Conservation (phyloP, 2,797 vertebrate genomes). For the Gouania willdenowi region DNA sequence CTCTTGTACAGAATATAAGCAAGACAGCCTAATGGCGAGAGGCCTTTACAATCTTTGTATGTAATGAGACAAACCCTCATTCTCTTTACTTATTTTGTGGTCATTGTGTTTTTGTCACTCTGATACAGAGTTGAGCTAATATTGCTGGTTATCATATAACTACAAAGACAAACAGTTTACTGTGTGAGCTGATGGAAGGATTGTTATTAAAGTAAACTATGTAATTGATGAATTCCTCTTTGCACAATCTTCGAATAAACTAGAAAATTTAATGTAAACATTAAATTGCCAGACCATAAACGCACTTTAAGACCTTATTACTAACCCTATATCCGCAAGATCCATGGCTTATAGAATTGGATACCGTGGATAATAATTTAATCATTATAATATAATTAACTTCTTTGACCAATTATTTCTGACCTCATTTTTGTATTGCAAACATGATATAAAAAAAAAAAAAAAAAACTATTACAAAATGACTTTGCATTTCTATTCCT, state of each 20-base stretch:
- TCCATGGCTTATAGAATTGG: no score
- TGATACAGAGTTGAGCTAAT: conserved; percentile 44
- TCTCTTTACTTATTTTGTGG: conserved; percentile 15
- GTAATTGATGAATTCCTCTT: conserved; percentile 43
- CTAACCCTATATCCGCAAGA: no score
- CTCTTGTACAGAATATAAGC: no score
- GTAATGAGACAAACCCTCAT: conserved; percentile 37
- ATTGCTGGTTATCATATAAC: conserved; percentile 73
- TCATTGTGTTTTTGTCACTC: conserved; percentile 45
- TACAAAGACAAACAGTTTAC: conserved; percentile 58
- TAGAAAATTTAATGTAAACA: conserved; percentile 1
- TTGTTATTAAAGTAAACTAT: conserved; percentile 28
- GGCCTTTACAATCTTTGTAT: conserved; percentile 28
- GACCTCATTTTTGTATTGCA: no score
- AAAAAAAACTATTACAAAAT: no score
- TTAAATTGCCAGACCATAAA: background rate
- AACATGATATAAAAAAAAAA: no score
- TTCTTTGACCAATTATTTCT: no score
- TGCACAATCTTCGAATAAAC: conserved; percentile 49
- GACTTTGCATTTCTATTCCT: no score
- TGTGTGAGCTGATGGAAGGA: conserved; percentile 53
- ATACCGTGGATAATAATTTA: no score
- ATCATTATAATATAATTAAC: no score
- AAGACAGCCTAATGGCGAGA: no score
- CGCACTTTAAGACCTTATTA: background rate